phyloP scores from a whole-genome alignment of 2,888 invertebrate genomes.

The Lasioglossum pauxillum region DNA sequence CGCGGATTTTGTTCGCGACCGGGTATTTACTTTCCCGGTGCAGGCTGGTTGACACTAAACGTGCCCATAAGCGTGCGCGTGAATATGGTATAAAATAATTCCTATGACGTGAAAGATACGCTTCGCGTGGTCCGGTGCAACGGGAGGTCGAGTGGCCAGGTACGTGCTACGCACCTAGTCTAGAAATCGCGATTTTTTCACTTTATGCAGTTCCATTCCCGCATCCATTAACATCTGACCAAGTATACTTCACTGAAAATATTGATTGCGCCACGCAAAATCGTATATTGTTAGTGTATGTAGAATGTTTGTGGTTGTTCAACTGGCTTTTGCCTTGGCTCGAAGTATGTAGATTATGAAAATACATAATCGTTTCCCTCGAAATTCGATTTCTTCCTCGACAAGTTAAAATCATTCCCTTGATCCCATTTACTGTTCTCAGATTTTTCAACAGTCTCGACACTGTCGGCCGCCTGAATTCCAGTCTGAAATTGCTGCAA shows the following conservation, averaged over 20 bases:
- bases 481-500: not conserved
- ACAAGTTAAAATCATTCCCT: not conserved
- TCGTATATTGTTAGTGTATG: not conserved
- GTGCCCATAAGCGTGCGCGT: slow-evolving; percentile 18
- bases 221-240: not conserved
- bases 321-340: not conserved
- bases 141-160: slow-evolving; percentile 54
- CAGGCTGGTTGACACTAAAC: slow-evolving; percentile 20
- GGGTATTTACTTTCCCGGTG: slow-evolving; percentile 26
- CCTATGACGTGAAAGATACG: slow-evolving; percentile 46
- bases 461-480: not conserved
- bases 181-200: not conserved
- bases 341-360: not conserved
- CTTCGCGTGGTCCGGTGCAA: slow-evolving; percentile 39
- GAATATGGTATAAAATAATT: slow-evolving; percentile 51
- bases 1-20: slow-evolving; percentile 6
- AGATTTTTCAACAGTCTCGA: not conserved
- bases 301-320: not conserved
- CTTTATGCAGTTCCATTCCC: not conserved
- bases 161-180: slow-evolving; percentile 2
- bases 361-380: not conserved
- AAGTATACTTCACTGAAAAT: not conserved
- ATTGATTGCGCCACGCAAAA: not conserved
- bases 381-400: not conserved
- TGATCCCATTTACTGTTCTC: not conserved